phyloP scores from a whole-genome alignment of 2,888 invertebrate genomes.

The Cerceris rybyensis region DNA sequence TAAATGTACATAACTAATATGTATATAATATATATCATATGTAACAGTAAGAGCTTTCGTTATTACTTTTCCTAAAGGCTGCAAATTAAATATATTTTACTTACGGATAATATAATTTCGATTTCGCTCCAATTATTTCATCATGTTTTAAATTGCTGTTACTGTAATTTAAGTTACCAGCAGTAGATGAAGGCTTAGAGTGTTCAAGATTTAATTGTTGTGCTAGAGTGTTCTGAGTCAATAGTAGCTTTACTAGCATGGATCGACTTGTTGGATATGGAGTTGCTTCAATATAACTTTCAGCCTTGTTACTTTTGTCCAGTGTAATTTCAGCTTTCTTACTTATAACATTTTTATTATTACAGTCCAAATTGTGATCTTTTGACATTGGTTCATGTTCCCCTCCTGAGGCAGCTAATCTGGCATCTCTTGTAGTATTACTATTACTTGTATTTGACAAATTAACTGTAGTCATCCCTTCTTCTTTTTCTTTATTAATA shows the following conservation, averaged over 20 bases:
- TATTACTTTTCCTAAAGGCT: no score
- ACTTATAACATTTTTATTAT: neutral
- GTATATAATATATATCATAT: no score
- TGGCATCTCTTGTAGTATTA: constrained; percentile 53
- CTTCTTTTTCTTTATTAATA: neutral
- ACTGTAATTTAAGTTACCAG: neutral
- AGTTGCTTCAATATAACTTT: constrained; percentile 67
- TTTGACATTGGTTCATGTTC: constrained; percentile 30
- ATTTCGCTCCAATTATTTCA: neutral
- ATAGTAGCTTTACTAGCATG: constrained; percentile 62
- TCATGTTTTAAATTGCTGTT: neutral
- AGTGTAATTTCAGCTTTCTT: neutral
- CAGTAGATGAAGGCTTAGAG: neutral
- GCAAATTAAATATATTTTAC: constrained; percentile 7
- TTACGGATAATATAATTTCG: constrained; percentile 26
- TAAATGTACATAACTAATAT: no score
- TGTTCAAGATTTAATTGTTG: constrained; percentile 31
- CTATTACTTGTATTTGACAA: neutral
- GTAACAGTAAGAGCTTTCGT: no score
- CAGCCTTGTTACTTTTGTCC: neutral
- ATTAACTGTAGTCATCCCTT: neutral
- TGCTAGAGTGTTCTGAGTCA: constrained; percentile 47
- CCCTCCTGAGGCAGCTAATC: constrained; percentile 61
- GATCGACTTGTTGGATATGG: constrained; percentile 71
- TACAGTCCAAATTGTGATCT: neutral